Conservation (phyloP, 2,113 vertebrate species). For the Mandrillus leucophaeus region DNA sequence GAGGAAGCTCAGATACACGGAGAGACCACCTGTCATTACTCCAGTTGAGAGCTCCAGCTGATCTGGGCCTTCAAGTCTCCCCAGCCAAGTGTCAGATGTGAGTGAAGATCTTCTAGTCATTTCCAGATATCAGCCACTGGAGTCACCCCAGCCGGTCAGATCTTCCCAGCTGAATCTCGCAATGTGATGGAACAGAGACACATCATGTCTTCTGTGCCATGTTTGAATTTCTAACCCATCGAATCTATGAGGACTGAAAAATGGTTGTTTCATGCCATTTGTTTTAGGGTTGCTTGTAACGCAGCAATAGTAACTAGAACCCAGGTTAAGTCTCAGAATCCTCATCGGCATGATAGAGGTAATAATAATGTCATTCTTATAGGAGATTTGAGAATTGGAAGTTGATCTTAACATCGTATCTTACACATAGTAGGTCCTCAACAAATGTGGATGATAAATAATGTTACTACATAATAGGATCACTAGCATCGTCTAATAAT, state of each 20-base stretch:
- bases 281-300: neutral
- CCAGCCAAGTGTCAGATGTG: neutral
- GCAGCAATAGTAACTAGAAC: neutral
- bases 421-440: neutral
- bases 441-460: neutral
- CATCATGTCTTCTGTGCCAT: neutral
- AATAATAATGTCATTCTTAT: neutral
- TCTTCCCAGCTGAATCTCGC: neutral
- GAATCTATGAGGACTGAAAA: neutral
- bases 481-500: neutral
- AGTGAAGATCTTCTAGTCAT: neutral
- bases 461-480: no score
- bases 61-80: neutral
- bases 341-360: neutral
- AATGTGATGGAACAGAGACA: neutral
- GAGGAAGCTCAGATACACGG: neutral
- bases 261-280: neutral
- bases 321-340: neutral
- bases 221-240: neutral
- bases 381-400: neutral
- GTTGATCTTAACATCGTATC: neutral
- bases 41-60: neutral
- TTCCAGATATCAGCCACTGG: neutral
- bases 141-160: neutral
- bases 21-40: neutral